These are phyloP conservation scores for Dryobates pubescens DNA, from an alignment of 2,797 vertebrate genomes.

Conservation along the genomic window DNA sequence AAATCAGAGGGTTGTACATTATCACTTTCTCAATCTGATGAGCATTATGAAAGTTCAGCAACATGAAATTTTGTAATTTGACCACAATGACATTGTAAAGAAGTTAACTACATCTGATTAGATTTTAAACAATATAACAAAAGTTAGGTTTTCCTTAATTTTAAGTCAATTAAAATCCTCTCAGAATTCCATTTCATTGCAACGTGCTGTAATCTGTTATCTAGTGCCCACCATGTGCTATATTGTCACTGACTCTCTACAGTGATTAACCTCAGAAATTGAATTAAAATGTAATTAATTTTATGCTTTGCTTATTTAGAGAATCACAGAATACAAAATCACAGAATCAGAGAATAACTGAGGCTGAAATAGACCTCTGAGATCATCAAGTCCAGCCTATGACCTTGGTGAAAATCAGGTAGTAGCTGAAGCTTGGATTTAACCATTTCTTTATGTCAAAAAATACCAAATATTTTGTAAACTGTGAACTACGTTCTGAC, in stretches of 20 bases:
- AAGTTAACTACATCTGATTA: background rate
- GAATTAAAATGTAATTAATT: constrained; percentile 62
- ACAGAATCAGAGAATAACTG: too few species aligned
- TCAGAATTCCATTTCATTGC: background rate
- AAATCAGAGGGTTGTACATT: background rate
- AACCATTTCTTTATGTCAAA: background rate
- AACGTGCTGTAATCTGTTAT: background rate
- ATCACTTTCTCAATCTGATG: background rate
- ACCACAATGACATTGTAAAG: background rate
- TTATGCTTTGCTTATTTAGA: constrained; percentile 46
- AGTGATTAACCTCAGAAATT: background rate
- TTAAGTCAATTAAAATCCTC: background rate
- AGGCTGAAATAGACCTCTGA: too few species aligned
- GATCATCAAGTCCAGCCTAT: too few species aligned
- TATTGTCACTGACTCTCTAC: background rate
- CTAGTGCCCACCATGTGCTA: background rate
- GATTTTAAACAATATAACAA: background rate
- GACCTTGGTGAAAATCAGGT: constrained; percentile 5
- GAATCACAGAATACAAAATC: background rate
- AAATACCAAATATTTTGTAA: background rate
- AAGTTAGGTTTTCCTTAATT: background rate
- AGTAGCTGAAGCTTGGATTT: background rate
- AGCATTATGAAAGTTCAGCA: background rate
- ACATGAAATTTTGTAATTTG: background rate
- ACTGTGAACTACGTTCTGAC: background rate